A percentile compares a stretch with the other conserved stretches of the same genome.
Evolutionary conservation across 2,113 vertebrate genomes (phyloP).

Genomic region (Etheostoma cragini): DNA sequence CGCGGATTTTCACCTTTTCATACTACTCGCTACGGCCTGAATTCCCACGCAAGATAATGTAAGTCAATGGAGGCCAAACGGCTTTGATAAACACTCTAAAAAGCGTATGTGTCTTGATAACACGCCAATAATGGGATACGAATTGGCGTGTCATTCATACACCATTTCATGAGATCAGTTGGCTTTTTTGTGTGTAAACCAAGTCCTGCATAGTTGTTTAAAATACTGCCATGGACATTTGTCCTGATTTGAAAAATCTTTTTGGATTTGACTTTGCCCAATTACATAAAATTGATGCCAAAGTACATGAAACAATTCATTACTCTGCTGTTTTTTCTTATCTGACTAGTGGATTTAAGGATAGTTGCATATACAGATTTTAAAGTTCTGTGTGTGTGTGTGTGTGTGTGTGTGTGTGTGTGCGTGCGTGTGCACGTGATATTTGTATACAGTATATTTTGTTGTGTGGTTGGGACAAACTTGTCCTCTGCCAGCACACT

Average conservation of each 20-base stretch:
- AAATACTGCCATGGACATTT: background rate
- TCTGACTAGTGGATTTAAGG: background rate
- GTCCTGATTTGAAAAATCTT: background rate
- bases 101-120: no score
- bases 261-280: background rate
- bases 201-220: background rate
- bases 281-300: background rate
- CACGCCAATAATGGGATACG: no score
- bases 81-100: no score
- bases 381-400: background rate
- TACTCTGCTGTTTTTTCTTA: background rate
- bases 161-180: no score
- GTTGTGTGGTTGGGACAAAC: constrained; percentile 45
- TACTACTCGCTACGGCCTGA: no score
- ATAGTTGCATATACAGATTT: background rate
- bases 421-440: constrained; percentile 5
- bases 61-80: no score
- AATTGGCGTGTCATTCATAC: no score
- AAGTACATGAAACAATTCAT: background rate
- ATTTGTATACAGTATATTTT: constrained; percentile 29
- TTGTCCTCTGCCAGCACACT: constrained; percentile 77
- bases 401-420: background rate
- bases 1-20: no score
- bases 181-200: no score
- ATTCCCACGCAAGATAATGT: no score